Evolutionary conservation across 2,797 vertebrate species (phyloP).

Genomic region (Cebuella pygmaea): DNA sequence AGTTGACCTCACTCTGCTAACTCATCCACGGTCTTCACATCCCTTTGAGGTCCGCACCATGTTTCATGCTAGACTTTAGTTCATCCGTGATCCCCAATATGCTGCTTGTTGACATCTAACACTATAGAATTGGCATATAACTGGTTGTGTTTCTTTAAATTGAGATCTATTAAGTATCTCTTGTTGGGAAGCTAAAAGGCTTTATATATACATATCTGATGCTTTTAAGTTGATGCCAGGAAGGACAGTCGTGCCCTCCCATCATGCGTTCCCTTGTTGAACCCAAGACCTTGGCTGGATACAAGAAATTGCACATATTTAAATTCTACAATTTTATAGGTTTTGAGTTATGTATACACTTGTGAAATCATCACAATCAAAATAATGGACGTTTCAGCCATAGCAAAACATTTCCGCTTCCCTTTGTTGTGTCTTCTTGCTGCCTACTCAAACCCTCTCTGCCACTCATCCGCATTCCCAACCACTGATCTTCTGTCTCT

Average conservation of each 20-base stretch:
- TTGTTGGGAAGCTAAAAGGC: not conserved
- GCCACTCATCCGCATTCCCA: not conserved
- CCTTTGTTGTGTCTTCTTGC: not conserved
- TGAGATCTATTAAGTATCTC: not conserved
- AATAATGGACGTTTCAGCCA: not conserved
- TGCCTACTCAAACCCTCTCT: not conserved
- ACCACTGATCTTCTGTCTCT: not conserved
- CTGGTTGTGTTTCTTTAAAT: not conserved
- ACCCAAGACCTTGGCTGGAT: not conserved
- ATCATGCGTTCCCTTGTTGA: not conserved
- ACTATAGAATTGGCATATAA: not conserved
- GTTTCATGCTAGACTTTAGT: not conserved
- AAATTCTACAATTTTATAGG: not conserved
- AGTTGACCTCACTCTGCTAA: conserved; percentile 33
- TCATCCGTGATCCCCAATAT: conserved; percentile 62
- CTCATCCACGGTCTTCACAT: conserved; percentile 13
- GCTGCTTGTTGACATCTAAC: not conserved
- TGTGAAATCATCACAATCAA: not conserved
- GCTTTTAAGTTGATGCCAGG: not conserved
- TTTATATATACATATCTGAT: not conserved
- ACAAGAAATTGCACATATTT: not conserved
- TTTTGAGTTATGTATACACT: not conserved
- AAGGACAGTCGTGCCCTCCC: not conserved
- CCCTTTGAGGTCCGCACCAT: not conserved
- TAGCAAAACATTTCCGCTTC: not conserved